phyloP scores from a whole-genome alignment of 2,888 invertebrate species.

The Mythimna impura region DNA sequence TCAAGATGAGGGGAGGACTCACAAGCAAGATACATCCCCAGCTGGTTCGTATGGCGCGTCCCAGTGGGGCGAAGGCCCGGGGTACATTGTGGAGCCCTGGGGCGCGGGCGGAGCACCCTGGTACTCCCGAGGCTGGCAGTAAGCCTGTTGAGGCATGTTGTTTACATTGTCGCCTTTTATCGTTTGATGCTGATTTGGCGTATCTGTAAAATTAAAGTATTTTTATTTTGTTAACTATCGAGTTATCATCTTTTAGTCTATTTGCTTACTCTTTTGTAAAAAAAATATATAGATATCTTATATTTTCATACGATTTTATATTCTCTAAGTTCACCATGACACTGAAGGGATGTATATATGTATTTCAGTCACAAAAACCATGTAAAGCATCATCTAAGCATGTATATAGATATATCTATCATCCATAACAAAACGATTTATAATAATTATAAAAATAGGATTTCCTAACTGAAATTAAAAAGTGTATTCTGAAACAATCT shows the following conservation, averaged over 20 bases:
- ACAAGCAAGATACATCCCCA: constrained; percentile 89
- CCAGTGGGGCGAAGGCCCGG: constrained; percentile 82
- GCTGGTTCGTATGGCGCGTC: constrained; percentile 88
- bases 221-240: constrained; percentile 54
- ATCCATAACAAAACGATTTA: neutral
- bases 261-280: too few species aligned
- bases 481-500: neutral
- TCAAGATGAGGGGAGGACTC: constrained; percentile 86
- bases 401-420: neutral
- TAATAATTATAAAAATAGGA: too few species aligned
- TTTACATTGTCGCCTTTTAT: constrained; percentile 90
- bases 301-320: too few species aligned
- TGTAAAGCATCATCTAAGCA: too few species aligned
- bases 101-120: constrained; percentile 77
- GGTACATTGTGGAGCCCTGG: constrained; percentile 80
- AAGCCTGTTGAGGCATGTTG: constrained; percentile 86
- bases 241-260: neutral
- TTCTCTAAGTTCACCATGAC: neutral
- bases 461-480: neutral
- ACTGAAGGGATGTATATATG: neutral
- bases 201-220: constrained; percentile 83
- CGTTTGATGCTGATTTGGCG: constrained; percentile 84
- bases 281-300: too few species aligned
- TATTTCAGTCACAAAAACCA: neutral
- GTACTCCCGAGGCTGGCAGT: constrained; percentile 85